phyloP scores from a whole-genome alignment of 2,797 vertebrate species.

The Intellagama lesueurii region DNA sequence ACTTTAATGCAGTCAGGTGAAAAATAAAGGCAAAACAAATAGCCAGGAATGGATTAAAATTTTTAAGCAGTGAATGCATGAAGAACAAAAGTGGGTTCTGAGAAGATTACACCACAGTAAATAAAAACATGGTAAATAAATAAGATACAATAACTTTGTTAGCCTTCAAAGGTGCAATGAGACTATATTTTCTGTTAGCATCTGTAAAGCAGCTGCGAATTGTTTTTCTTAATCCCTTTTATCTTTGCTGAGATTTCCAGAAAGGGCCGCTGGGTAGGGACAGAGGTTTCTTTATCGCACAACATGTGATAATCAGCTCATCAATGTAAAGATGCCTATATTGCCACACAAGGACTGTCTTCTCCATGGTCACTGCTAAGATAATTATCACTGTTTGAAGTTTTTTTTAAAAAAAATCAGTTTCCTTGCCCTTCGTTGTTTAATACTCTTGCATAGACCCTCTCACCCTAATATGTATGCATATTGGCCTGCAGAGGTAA shows the following conservation, averaged over 20 bases:
- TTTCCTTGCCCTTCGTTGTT: background rate
- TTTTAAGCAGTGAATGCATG: constrained; percentile 13
- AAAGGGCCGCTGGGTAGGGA: background rate
- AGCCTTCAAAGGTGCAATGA: background rate
- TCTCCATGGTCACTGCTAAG: background rate
- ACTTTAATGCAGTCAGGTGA: background rate
- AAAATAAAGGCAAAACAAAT: constrained; percentile 20
- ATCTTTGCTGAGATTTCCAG: background rate
- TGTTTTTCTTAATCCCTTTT: constrained; percentile 26
- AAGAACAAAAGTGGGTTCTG: background rate
- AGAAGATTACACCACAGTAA: background rate
- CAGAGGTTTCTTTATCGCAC: background rate
- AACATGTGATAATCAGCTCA: background rate
- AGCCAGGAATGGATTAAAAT: constrained; percentile 26
- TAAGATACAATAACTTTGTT: background rate
- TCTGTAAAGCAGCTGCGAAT: background rate
- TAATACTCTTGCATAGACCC: background rate
- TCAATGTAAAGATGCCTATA: background rate
- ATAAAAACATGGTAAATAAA: background rate
- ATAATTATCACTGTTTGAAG: background rate
- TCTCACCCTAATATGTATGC: background rate
- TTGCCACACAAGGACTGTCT: background rate
- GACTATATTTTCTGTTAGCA: background rate
- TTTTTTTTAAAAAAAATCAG: background rate
- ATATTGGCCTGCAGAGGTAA: background rate